Evolutionary conservation across 2,888 invertebrate species (phyloP).

Genomic region (Nephrotoma appendiculata): DNA sequence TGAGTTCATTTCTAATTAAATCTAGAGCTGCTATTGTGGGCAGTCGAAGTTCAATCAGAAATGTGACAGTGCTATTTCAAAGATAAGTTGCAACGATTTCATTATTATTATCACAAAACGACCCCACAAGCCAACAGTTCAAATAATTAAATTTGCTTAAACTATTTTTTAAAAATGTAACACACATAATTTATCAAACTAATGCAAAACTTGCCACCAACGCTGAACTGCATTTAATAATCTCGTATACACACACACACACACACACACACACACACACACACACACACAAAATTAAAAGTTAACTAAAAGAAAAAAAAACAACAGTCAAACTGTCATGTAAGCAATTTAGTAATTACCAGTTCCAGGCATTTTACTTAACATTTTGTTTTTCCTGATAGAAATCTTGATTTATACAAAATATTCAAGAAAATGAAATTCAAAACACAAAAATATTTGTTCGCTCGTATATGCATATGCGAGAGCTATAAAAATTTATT

Average conservation of each 20-base stretch:
- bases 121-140: too few species aligned
- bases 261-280: too few species aligned
- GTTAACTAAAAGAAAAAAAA: background rate
- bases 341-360: background rate
- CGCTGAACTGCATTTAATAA: background rate
- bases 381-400: background rate
- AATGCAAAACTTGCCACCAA: background rate
- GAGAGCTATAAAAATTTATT: background rate
- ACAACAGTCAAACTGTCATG: background rate
- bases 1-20: too few species aligned
- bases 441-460: background rate
- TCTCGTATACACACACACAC: background rate
- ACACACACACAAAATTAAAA: background rate
- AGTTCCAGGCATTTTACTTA: background rate
- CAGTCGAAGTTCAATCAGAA: too few species aligned
- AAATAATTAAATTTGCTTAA: too few species aligned
- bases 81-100: too few species aligned
- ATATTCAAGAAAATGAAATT: background rate
- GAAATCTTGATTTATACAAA: background rate
- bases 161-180: background rate
- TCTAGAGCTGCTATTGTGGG: too few species aligned
- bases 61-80: too few species aligned
- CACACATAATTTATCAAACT: background rate
- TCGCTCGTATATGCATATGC: background rate
- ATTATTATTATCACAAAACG: too few species aligned